Evolutionary conservation across 1,140 invertebrate genomes (phyloP), one percentile per base, ranked within the genome.

Genomic region (Schlechtendalia chinensis): DNA sequence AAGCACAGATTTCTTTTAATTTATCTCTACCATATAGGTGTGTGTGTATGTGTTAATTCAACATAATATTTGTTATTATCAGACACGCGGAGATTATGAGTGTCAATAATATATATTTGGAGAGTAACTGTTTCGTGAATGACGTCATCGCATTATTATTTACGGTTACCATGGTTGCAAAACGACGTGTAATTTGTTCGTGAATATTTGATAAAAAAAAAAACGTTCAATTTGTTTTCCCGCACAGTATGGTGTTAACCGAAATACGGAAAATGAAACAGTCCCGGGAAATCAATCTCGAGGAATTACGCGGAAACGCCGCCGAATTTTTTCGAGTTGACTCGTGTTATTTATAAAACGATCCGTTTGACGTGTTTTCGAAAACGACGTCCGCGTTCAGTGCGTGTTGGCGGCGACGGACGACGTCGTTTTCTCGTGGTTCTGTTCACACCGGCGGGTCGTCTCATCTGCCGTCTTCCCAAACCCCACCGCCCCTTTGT

Each of bases 91-190:
- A n/a, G 27, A 63, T 50, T 1, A 17, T 32, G 17, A 29, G 17
- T 63, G 16, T 63, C 27, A 63, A 32, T 32, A 63, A 63, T 63
- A 32, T 63, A 32, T 19, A 32, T 32, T 32, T 19, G 8, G 1
- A 0, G 2, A 32, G 61, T 32, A 16, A 63, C 61, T 63, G 19
- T 63, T 19, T 10, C 0, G 61, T 10, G 27, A 69, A 69, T 69
- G 12, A 47, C 65, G 39, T 69, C 63, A 67, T 39, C 8, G 63
- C 32, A 19, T 67, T 65, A 39, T 39, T 39, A 67, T 67, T 67
- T 67, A 69, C 65, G 1, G 65, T 69, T 47, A 24, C 22, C 39
- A 47, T 69, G 12, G 65, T 45, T 22, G 24, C 8, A 24, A n/a
- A 47, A 69, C 45, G 22, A 69, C 0, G 39, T n/a, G 5, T 3